Evolutionary conservation across 2,113 vertebrate genomes (phyloP).

Genomic region (Colius striatus): DNA sequence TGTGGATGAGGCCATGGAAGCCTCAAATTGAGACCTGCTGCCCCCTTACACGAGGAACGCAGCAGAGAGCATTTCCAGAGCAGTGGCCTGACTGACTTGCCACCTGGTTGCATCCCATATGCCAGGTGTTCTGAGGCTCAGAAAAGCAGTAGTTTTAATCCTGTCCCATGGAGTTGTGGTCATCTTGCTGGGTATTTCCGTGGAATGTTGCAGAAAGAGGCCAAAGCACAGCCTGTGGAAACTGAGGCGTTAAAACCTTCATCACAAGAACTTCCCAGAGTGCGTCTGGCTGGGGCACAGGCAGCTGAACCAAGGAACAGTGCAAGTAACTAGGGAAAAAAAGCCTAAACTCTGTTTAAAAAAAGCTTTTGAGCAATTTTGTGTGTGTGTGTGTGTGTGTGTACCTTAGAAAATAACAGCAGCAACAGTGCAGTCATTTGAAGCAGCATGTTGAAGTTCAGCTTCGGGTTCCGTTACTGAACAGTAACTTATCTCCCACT

Average conservation of each 20-base stretch:
- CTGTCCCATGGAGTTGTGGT: rapidly evolving
- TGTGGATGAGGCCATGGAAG: neutral
- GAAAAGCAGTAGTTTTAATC: neutral
- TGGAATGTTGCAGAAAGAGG: neutral
- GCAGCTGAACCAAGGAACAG: neutral
- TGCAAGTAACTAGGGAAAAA: neutral
- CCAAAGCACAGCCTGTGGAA: neutral
- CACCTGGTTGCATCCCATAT: neutral
- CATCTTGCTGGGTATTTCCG: neutral
- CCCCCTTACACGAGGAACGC: rapidly evolving
- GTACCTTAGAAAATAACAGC: neutral
- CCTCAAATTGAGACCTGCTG: neutral
- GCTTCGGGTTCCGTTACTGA: neutral
- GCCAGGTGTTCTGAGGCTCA: neutral
- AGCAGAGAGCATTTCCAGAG: neutral
- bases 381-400: neutral
- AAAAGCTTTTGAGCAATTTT: neutral
- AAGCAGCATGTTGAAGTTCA: neutral
- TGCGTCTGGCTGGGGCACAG: neutral
- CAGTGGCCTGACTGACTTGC: neutral
- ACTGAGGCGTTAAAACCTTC: neutral
- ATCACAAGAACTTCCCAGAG: neutral
- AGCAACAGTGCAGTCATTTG: neutral
- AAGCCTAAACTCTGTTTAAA: neutral
- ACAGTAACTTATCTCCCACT: neutral